These are phyloP conservation scores for Tamias sibiricus DNA, from an alignment of 2,113 vertebrate species.

Conservation along the genomic window DNA sequence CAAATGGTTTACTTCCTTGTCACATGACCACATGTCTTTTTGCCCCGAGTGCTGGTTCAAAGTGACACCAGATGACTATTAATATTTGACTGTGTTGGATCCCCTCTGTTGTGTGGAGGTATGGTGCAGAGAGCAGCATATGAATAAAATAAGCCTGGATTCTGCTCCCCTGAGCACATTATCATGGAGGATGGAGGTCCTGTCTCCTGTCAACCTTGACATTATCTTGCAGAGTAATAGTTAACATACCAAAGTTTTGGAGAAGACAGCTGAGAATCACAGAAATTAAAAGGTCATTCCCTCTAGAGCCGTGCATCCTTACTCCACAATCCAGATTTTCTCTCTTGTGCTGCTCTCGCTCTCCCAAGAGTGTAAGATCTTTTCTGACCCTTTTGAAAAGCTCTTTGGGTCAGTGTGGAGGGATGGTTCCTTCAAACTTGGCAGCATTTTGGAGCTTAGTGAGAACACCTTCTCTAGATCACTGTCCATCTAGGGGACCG, in stretches of 20 bases:
- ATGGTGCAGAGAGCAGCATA: background rate
- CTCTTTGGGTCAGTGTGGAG: background rate
- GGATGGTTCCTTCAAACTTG: background rate
- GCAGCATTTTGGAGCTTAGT: background rate
- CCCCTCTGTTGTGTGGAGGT: background rate
- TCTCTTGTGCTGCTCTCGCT: background rate
- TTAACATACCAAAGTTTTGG: background rate
- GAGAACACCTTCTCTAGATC: background rate
- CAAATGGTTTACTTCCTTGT: background rate
- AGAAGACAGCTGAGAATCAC: background rate
- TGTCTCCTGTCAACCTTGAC: background rate
- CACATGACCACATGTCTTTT: background rate
- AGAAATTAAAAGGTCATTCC: background rate
- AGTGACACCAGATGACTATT: background rate
- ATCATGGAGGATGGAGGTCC: background rate
- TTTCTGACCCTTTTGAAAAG: background rate
- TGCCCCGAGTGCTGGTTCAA: background rate
- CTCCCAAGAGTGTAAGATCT: background rate
- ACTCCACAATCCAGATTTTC: background rate
- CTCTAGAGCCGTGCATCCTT: background rate
- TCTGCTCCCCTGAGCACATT: background rate
- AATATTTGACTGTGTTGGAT: background rate
- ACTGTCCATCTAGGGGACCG: background rate
- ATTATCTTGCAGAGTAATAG: background rate
- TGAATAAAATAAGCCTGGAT: background rate